Base-by-base conservation (phyloP, 1,140 invertebrate species). In the Caligus rogercresseyi region DNA sequence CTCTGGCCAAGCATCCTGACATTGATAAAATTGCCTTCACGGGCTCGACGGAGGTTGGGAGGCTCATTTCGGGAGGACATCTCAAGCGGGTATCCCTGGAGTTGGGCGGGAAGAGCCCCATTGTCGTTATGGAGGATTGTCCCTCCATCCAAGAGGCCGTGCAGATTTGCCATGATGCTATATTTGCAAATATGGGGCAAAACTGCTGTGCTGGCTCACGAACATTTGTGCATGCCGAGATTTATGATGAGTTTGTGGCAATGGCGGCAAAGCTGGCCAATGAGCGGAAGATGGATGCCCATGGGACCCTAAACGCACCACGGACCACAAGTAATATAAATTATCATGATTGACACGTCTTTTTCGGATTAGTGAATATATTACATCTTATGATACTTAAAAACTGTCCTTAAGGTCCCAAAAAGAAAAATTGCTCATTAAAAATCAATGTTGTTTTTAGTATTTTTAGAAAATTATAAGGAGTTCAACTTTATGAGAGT, bases 201-300 rank as follows among this genome's bases (percentile, higher is more conserved):
- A 84, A 83, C 67, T 96, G 91, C 69, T 85, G 87, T 69, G 89
- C 91, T 60, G 90, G 87, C n/a, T 89, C 88, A 0, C 77, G 90
- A 57, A 85, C 87, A 1, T 95, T 83, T 69, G 89, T 96, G 0
- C 86, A 95, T 63, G 83, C 84, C 26, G 77, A 77, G 3, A 85
- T 95, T 61, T 60, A 60, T 31, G 57, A 60, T 20, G 16, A 60
- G n/a, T 60, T 60, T 60, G 57, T 60, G 13, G 24, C 18, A 21
- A 60, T 31, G 57, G 18, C 57, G 16, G 16, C 21, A 15, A 31
- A 21, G 1, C 2, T 26, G 24, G 57, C 24, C 14, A 3, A 25
- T 1, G 15, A 18, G 4, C 1, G 24, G 21, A 60, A 25, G 26
- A 25, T 60, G 57, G 57, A 3, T 20, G 25, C 51, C 57, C 57